Evolutionary conservation across 2,888 invertebrate species (phyloP), one percentile per base, ranked within the genome.

Genomic region (Cinara cedri): DNA sequence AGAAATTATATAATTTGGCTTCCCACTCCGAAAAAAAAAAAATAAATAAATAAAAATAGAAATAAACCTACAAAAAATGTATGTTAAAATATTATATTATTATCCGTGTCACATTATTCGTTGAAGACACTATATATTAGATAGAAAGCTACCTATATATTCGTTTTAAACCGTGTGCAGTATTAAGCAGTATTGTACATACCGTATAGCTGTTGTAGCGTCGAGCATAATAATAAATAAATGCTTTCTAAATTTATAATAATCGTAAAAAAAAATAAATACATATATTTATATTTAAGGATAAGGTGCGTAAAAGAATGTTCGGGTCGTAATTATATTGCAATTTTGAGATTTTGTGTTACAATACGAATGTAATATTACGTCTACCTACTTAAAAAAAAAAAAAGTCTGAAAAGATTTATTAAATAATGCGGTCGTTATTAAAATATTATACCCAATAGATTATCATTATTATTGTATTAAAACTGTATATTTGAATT

Each of bases 171-270:
- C 24, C 24, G 54, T 34, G 34, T 70, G 54, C n/a, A n/a, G n/a
- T 21, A 34, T 51, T 34, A 19, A 68, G 51, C 51, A 6, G 34
- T 34, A 42, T 46, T 65, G 21, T 46, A 42, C 49, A 24, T 46
- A 71, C 4, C 16, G 8, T 14, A 6, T n/a, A n/a, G n/a, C n/a
- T 24, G 10, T 49, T 66, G 14, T 49, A 71, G 71, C 44, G 71
- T 57, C 46, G n/a, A 10, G 71, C 71, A 72, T 72, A 72, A 46
- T 57, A 57, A 72, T 57, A 57, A 72, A n/a, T 72, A 72, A 11
- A 57, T 72, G 44, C 21, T 57, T 72, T 72, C 57, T 44, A 72
- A 72, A 72, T 71, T 13, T n/a, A 49, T 8, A 46, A 42, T 21
- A 42, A 63, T 63, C 44, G 44, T 13, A 63, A 63, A n/a, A 19